Conservation (phyloP, 1,140 invertebrate species). For the Acromyrmex echinatior region DNA sequence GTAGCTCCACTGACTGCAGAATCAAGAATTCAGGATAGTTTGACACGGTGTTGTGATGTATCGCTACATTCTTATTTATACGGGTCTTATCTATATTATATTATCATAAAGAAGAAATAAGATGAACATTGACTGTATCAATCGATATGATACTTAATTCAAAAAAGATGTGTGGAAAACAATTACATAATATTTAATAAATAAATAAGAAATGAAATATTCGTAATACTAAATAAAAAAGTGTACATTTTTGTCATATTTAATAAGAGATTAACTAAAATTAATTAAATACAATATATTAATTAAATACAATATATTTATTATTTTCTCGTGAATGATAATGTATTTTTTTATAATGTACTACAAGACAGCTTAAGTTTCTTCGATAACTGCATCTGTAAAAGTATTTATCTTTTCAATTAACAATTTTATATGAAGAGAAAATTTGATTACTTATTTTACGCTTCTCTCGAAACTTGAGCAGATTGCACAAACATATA, state of each 20-base stretch:
- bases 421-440: not conserved
- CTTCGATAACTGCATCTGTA: constrained; percentile 8
- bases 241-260: constrained; percentile 8
- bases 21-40: constrained; percentile 42
- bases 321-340: not conserved
- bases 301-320: not conserved
- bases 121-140: not conserved
- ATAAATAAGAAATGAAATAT: not conserved
- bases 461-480: not conserved
- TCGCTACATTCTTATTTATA: not conserved
- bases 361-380: not conserved
- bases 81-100: not conserved
- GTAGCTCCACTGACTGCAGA: not conserved
- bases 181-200: not conserved
- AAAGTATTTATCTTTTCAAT: constrained; percentile 8
- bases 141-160: not conserved
- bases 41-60: not conserved
- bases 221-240: not conserved
- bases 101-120: not conserved
- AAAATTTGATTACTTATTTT: constrained; percentile 6
- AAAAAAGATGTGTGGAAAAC: not conserved
- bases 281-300: not conserved
- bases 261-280: not conserved
- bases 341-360: not conserved
- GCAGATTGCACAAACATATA: not conserved